Conservation (phyloP, 2,888 invertebrate genomes). For the Petrolisthes cinctipes region DNA sequence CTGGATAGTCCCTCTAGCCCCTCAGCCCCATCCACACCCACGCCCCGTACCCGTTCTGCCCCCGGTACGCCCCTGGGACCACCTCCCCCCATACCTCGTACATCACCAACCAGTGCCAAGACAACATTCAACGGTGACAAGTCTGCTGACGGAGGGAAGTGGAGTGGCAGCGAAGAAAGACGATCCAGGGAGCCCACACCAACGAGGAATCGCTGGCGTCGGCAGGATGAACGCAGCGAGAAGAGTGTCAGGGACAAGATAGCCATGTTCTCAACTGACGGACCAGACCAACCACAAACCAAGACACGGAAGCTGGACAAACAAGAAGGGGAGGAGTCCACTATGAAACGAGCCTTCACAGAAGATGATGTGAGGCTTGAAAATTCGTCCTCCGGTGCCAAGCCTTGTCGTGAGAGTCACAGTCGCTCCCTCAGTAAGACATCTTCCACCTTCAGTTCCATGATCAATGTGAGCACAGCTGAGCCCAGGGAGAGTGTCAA, state of each 20-base stretch:
- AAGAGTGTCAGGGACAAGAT: constrained; percentile 88
- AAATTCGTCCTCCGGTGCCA: constrained; percentile 14
- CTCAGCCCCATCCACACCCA: constrained; percentile 30
- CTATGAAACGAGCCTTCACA: constrained; percentile 58
- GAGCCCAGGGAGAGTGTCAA: constrained; percentile 53
- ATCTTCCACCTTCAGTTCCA: constrained; percentile 55
- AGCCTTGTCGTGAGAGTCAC: constrained; percentile 20
- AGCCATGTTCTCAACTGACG: constrained; percentile 82
- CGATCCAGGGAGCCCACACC: constrained; percentile 39
- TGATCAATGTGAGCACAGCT: constrained; percentile 63
- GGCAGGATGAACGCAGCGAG: constrained; percentile 81
- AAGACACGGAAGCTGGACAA: constrained; percentile 53
- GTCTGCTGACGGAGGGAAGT: constrained; percentile 23
- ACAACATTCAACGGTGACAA: constrained; percentile 68
- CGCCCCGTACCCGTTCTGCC: constrained; percentile 41
- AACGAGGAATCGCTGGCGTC: constrained; percentile 55
- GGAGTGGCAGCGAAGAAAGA: constrained; percentile 33
- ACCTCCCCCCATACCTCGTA: constrained; percentile 62
- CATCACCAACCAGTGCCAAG: constrained; percentile 66
- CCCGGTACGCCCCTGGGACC: constrained; percentile 65
- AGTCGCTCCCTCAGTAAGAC: constrained; percentile 57
- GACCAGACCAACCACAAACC: constrained; percentile 50
- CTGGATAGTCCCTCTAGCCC: constrained; percentile 64
- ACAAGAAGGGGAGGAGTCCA: constrained; percentile 45
- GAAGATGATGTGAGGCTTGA: constrained; percentile 60